Evolutionary conservation across 2,888 invertebrate genomes (phyloP).

Genomic region (Theretra japonica): DNA sequence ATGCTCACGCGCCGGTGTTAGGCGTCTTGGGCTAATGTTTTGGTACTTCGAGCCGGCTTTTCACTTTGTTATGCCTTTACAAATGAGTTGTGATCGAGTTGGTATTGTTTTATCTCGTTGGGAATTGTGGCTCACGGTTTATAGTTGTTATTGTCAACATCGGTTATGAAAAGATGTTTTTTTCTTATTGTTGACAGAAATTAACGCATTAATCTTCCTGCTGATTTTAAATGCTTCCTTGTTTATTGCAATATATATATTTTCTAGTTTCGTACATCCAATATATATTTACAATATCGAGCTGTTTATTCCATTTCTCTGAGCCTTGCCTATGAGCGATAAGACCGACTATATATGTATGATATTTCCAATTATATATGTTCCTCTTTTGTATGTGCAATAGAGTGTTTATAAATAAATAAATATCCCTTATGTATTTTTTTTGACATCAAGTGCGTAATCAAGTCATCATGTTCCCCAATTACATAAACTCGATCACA

Average conservation of each 20-base stretch:
- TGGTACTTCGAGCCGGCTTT: constrained; percentile 10
- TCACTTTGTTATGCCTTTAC: constrained; percentile 6
- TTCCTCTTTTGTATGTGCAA: no score
- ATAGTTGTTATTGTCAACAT: no score
- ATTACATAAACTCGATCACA: not conserved
- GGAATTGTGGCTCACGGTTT: not conserved
- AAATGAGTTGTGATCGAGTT: not conserved
- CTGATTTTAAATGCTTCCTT: no score
- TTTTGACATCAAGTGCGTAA: not conserved
- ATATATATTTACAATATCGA: not conserved
- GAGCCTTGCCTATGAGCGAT: no score
- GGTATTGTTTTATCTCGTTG: not conserved
- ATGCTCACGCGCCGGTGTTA: constrained; percentile 61
- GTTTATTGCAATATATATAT: not conserved
- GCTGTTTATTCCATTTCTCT: no score
- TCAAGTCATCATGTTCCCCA: not conserved
- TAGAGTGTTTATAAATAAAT: no score
- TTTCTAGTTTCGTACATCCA: not conserved
- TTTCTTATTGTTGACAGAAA: no score
- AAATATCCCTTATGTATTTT: no score
- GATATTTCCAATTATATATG: no score
- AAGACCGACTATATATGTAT: no score
- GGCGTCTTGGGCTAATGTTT: constrained; percentile 9
- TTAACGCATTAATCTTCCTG: no score
- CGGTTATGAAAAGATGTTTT: no score